phyloP scores from a whole-genome alignment of 2,797 vertebrate genomes.

The Enoplosus armatus region DNA sequence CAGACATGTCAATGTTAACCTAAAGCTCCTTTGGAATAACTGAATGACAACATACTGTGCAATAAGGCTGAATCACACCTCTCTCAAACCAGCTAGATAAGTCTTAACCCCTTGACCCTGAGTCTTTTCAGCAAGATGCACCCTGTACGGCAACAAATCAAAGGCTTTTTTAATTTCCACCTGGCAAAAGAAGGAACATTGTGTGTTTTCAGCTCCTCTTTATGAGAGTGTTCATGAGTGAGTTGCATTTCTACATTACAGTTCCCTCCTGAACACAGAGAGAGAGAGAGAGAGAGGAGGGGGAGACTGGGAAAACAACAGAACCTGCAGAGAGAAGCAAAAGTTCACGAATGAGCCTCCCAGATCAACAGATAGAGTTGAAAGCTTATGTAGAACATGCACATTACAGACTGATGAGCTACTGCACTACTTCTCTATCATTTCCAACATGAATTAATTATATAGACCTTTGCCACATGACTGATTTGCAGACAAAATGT shows the following conservation, averaged over 20 bases:
- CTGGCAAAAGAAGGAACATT: slow-evolving; percentile 3
- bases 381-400: not conserved
- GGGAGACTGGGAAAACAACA: slow-evolving; percentile 4
- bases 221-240: slow-evolving; percentile 38
- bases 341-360: not conserved
- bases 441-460: not conserved
- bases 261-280: slow-evolving; percentile 20
- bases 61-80: not conserved
- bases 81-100: not conserved
- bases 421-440: not conserved
- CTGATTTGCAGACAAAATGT: not conserved
- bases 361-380: slow-evolving; percentile 7
- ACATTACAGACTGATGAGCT: not conserved
- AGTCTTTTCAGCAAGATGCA: slow-evolving; percentile 3
- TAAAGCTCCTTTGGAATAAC: not conserved
- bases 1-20: not conserved
- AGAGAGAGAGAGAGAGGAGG: not conserved
- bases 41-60: not conserved
- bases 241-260: slow-evolving; percentile 21
- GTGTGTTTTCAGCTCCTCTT: slow-evolving; percentile 26
- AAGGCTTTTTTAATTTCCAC: not conserved
- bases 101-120: not conserved
- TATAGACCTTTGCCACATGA: not conserved
- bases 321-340: not conserved
- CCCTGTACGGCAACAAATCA: slow-evolving; percentile 2